Evolutionary conservation across 2,797 vertebrate genomes (phyloP).

Genomic region (Sarcophilus harrisii): DNA sequence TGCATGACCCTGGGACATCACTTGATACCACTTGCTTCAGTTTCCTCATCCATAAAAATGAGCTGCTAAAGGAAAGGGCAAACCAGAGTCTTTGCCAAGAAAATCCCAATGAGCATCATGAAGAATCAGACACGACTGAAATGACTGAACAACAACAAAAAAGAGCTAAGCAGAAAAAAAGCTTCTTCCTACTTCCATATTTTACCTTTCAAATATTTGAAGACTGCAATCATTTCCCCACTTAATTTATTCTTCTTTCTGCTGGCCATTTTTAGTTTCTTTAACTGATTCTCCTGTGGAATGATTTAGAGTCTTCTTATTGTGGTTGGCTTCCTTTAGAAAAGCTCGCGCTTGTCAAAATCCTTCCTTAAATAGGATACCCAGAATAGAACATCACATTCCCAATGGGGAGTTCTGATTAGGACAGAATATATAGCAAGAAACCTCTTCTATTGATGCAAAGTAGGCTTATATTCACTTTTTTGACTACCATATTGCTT

Average conservation of each 20-base stretch:
- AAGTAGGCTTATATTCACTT: background rate
- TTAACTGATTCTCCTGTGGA: background rate
- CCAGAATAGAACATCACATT: background rate
- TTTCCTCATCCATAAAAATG: background rate
- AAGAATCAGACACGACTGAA: background rate
- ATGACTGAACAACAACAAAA: background rate
- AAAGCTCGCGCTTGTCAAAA: background rate
- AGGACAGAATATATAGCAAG: background rate
- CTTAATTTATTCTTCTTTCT: background rate
- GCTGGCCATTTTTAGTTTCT: background rate
- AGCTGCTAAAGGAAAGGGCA: background rate
- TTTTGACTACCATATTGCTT: background rate
- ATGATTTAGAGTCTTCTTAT: background rate
- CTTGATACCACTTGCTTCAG: background rate
- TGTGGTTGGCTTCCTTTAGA: background rate
- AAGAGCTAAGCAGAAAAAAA: background rate
- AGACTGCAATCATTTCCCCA: background rate
- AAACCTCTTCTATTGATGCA: background rate
- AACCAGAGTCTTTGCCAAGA: background rate
- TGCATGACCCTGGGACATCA: background rate
- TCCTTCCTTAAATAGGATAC: background rate
- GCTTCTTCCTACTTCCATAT: background rate
- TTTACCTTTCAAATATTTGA: background rate
- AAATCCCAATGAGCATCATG: background rate
- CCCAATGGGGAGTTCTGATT: background rate